These are phyloP conservation scores for Silurus asotus DNA, from an alignment of 2,113 vertebrate genomes.

Conservation along the genomic window DNA sequence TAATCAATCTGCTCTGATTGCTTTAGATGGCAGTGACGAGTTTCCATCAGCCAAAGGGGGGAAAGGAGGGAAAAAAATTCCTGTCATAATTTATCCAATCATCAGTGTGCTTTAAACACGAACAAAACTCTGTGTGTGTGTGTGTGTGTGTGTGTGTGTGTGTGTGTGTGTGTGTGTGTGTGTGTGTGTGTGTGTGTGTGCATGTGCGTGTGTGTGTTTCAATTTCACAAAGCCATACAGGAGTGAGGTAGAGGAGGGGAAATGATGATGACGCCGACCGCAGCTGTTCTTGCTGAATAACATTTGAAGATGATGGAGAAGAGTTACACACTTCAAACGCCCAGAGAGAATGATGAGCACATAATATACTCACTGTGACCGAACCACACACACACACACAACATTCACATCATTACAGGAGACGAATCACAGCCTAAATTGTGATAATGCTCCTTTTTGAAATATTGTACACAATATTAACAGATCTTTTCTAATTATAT, in stretches of 20 bases:
- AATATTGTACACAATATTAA: background rate
- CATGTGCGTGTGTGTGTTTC: constrained; percentile 76
- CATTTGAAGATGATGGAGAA: constrained; percentile 83
- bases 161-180: too few relatives aligned
- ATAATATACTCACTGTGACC: constrained; percentile 27
- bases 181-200: too few relatives aligned
- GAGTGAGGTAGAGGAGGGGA: constrained; percentile 72
- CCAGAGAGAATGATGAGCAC: constrained; percentile 78
- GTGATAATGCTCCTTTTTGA: background rate
- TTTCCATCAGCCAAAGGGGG: constrained; percentile 77
- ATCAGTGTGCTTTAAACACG: constrained; percentile 87
- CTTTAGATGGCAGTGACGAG: constrained; percentile 96
- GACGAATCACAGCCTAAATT: background rate
- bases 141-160: too few relatives aligned
- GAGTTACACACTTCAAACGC: constrained; percentile 83
- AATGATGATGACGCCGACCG: constrained; percentile 69
- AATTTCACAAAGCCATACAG: constrained; percentile 91
- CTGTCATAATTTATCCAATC: constrained; percentile 81
- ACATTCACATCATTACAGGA: background rate
- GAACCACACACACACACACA: background rate
- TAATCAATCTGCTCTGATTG: constrained; percentile 97
- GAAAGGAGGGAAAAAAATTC: background rate
- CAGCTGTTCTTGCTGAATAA: constrained; percentile 84
- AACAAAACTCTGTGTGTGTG: constrained; percentile 70
- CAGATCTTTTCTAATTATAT: background rate